Base-by-base conservation (phyloP, 2,888 invertebrate genomes). In the Pilophorus perplexus region DNA sequence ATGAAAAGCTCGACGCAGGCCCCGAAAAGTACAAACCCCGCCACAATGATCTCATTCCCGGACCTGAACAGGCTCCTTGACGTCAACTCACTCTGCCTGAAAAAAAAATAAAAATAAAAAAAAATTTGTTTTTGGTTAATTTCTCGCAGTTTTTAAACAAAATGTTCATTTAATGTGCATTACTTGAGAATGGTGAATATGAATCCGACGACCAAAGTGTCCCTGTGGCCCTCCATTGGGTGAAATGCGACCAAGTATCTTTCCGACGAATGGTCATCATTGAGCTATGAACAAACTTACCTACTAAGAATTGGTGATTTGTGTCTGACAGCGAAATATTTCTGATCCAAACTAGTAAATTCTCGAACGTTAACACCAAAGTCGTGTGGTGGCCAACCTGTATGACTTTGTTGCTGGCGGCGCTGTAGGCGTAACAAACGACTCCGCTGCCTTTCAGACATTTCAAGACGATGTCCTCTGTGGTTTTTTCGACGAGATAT, bases 41-140 rank as follows among this genome's bases (percentile, higher is more conserved):
- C 64, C 1, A 40, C 50, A 10, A 64, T 48, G 8, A 64, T 64
- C 42, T 64, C 64, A 16, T 64, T 64, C 23, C 64, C 64, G 4
- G 50, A 40, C 38, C 50, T 64, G 23, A 64, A 37, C 14, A 38
- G 33, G 18, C 25, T 50, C 14, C 48, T 22, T 10, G 48, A 38
- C 6, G 37, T 38, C 5, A 50, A 23, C 38, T 64, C 64, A 18
- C 64, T 50, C 25, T 64, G 48, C 14, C 64, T 59, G 40, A 25
- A 59, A 57, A 20, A 8, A 50, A 33, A 33, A 33, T 33, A 8
- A 8, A 12, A 33, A 33, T 33, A 33, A 33, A 33, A 33, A 33
- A 6, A 33, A 33, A 8, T 33, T 33, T 33, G 6, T 33, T 6
- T 10, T 10, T 33, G 33, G 6, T 6, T 33, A 12, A 12, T 33